Evolutionary conservation across 2,113 vertebrate species (phyloP).

Genomic region (Zapornia atra): DNA sequence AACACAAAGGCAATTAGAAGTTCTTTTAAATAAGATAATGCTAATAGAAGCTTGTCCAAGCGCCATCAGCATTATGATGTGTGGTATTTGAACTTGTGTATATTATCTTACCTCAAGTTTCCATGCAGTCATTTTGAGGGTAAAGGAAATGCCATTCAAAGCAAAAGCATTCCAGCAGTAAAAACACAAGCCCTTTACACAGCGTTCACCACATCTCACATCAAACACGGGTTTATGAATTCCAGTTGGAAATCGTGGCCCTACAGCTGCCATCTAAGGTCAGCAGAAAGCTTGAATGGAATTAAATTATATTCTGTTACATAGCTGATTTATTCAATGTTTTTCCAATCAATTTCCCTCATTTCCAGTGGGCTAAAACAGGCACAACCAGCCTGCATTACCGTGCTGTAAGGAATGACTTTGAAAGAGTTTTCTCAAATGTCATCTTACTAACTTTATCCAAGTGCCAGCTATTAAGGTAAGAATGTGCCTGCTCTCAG

Average conservation of each 20-base stretch:
- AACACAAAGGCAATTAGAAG: neutral
- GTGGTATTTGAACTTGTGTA: constrained; percentile 13
- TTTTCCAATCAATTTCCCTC: constrained; percentile 22
- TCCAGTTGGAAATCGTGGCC: constrained; percentile 2
- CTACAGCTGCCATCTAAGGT: neutral
- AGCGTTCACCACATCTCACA: constrained; percentile 7
- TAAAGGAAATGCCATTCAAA: constrained; percentile 44
- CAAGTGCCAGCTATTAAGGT: constrained; percentile 4
- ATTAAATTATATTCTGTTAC: constrained; percentile 3
- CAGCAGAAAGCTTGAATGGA: neutral
- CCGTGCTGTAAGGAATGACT: neutral
- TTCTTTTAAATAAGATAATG: constrained; percentile 31
- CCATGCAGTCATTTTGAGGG: constrained; percentile 30
- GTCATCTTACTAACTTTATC: constrained; percentile 38
- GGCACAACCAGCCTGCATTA: neutral
- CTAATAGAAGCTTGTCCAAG: neutral
- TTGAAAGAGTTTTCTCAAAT: constrained; percentile 5
- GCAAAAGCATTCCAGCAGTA: constrained; percentile 36
- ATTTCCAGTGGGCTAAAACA: constrained; percentile 20
- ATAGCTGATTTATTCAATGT: constrained; percentile 15
- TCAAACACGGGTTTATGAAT: neutral
- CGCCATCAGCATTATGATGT: constrained; percentile 8
- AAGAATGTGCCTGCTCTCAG: neutral
- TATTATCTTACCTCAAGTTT: constrained; percentile 34
- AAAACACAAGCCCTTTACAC: neutral